These are phyloP conservation scores for Strix uralensis DNA, from an alignment of 2,113 vertebrate genomes.

Conservation along the genomic window DNA sequence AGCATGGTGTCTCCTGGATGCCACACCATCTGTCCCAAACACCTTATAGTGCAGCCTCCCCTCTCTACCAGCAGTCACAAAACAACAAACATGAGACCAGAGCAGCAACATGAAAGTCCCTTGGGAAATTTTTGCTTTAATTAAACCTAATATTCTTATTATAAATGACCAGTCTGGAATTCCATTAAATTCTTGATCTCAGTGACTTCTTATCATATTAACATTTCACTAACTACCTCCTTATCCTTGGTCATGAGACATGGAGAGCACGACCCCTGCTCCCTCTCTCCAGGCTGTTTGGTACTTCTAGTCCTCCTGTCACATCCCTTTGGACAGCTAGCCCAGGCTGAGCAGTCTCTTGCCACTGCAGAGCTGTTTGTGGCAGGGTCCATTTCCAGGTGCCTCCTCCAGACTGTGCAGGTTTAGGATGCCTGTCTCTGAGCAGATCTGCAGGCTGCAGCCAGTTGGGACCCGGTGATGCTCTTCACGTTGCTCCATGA, in stretches of 20 bases:
- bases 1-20: too few species aligned
- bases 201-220: not conserved
- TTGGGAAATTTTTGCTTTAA: not conserved
- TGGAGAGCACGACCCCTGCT: not conserved
- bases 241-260: not conserved
- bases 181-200: not conserved
- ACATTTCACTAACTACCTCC: not conserved
- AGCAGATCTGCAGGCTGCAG: not conserved
- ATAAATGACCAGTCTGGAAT: not conserved
- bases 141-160: not conserved
- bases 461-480: not conserved
- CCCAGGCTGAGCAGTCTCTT: not conserved
- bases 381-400: not conserved
- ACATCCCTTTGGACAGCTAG: not conserved
- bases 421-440: too few species aligned
- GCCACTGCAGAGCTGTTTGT: not conserved
- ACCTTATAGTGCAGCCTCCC: not conserved
- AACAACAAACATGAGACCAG: not conserved
- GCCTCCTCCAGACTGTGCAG: not conserved
- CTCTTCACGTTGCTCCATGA: rapidly evolving
- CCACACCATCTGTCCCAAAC: not conserved
- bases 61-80: not conserved
- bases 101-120: not conserved
- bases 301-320: not conserved
- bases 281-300: too few species aligned